Percentiles rank a stretch among this genome's conserved stretches.
Conservation (phyloP, 2,113 vertebrate species). For the Patagioenas fasciata region DNA sequence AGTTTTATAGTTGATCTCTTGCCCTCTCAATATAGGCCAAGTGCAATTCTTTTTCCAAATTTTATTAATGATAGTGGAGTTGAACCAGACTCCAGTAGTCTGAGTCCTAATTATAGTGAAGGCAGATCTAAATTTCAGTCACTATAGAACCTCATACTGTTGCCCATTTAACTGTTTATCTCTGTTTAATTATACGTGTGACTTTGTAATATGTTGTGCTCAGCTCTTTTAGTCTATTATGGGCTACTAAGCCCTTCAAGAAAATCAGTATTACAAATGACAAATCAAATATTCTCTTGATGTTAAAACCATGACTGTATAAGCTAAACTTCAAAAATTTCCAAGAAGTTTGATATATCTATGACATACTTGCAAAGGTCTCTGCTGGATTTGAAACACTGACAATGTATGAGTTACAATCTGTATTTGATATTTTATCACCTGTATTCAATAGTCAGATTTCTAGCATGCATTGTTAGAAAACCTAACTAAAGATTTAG, state of each 20-base stretch:
- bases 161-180: neutral
- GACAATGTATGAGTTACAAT: neutral
- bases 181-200: neutral
- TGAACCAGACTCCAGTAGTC: neutral
- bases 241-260: neutral
- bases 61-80: neutral
- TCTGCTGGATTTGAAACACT: neutral
- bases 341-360: neutral
- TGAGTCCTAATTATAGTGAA: neutral
- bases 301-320: neutral
- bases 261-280: neutral
- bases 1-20: neutral
- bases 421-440: neutral
- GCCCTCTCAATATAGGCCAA: neutral
- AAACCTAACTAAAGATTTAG: neutral
- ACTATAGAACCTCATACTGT: neutral
- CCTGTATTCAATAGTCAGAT: neutral
- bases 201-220: neutral
- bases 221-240: neutral
- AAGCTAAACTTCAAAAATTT: neutral
- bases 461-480: neutral
- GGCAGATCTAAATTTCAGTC: neutral
- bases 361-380: neutral
- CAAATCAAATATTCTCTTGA: neutral
- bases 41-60: neutral